A percentile compares a stretch with the other conserved stretches of the same genome.
Conservation (phyloP, 2,888 invertebrate species). For the Plebejus anna region DNA sequence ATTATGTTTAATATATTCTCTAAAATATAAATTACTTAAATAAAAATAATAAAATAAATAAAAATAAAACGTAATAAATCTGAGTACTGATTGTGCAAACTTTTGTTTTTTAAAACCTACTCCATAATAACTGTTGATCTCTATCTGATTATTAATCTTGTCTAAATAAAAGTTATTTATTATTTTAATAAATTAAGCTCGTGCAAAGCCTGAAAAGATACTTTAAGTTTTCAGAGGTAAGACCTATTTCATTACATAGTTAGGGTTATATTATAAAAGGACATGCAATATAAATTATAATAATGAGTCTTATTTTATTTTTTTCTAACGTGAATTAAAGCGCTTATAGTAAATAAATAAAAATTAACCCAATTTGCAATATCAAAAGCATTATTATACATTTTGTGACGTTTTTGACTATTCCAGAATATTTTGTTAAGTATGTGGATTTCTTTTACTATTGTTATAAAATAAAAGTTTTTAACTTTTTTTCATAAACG, state of each 20-base stretch:
- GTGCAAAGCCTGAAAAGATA: conserved; percentile 8
- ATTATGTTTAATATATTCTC: too few relatives aligned
- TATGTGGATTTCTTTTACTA: not conserved
- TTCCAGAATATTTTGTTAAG: not conserved
- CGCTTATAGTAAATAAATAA: conserved; percentile 28
- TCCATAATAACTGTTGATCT: not conserved
- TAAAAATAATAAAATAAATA: too few relatives aligned
- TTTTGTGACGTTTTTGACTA: conserved; percentile 11
- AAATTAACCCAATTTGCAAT: conserved; percentile 39
- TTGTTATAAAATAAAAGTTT: not conserved
- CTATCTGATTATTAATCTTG: not conserved
- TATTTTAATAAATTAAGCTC: conserved; percentile 8
- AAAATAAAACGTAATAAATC: not conserved
- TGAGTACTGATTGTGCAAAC: not conserved
- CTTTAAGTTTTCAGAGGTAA: not conserved
- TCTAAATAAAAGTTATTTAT: too few relatives aligned
- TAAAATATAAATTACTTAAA: too few relatives aligned
- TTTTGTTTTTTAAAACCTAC: not conserved
- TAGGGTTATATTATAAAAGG: not conserved
- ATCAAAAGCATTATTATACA: conserved; percentile 41
- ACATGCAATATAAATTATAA: not conserved
- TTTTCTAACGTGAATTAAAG: conserved; percentile 23
- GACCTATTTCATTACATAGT: not conserved
- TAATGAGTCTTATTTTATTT: not conserved
- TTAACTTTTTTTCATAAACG: not conserved